phyloP scores from a whole-genome alignment of 1,140 invertebrate species.

The Maniola jurtina region DNA sequence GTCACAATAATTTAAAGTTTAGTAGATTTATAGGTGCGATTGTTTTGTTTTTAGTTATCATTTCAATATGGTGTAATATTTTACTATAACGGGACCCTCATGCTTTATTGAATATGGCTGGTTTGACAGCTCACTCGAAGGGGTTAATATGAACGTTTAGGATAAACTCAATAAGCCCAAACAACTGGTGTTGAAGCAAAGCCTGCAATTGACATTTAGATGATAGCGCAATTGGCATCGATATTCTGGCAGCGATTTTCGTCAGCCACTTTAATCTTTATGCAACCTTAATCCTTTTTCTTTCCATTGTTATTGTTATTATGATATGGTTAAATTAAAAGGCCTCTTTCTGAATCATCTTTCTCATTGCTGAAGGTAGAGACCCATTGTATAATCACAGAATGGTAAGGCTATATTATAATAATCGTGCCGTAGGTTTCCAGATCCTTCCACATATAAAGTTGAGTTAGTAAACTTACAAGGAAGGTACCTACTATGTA shows the following conservation, averaged over 20 bases:
- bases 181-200: slow-evolving; percentile 74
- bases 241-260: slow-evolving; percentile 37
- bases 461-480: too few species aligned
- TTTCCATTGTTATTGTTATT: not conserved
- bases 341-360: too few species aligned
- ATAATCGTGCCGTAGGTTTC: too few species aligned
- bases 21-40: slow-evolving; percentile 60
- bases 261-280: slow-evolving; percentile 9
- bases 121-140: slow-evolving; percentile 74
- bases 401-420: too few species aligned
- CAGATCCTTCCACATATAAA: too few species aligned
- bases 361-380: too few species aligned
- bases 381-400: too few species aligned
- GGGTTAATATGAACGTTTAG: slow-evolving; percentile 77
- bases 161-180: slow-evolving; percentile 76
- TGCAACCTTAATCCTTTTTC: not conserved
- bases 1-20: slow-evolving; percentile 62
- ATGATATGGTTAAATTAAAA: too few species aligned
- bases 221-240: slow-evolving; percentile 62
- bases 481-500: not conserved
- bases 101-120: slow-evolving; percentile 66
- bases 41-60: slow-evolving; percentile 66
- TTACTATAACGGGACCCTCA: slow-evolving; percentile 55
- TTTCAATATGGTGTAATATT: slow-evolving; percentile 57
- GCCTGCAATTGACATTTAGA: slow-evolving; percentile 72